phyloP scores from a whole-genome alignment of 2,797 vertebrate genomes.

The Chlorospingus semifuscus region DNA sequence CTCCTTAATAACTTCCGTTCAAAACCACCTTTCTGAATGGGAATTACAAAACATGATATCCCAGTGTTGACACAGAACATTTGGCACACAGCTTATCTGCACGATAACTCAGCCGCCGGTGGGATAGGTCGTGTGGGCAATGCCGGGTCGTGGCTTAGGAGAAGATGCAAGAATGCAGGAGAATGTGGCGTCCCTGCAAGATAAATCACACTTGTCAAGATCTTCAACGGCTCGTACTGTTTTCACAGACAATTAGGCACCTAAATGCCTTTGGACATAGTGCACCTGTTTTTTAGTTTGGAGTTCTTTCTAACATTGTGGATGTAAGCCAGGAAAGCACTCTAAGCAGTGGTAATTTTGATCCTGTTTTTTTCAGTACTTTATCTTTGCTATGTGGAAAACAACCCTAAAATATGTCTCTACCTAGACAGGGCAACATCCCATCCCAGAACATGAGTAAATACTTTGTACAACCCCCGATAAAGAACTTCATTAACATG shows the following conservation, averaged over 20 bases:
- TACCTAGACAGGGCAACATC: conserved; percentile 14
- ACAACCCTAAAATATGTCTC: background rate
- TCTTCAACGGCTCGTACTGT: background rate
- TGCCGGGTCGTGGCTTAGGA: background rate
- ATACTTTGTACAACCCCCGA: background rate
- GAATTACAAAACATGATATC: background rate
- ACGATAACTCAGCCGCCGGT: conserved; percentile 9
- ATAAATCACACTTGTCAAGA: conserved; percentile 52
- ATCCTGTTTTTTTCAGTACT: background rate
- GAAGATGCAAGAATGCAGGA: conserved; percentile 25
- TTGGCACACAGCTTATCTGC: background rate
- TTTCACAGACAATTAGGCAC: conserved; percentile 65
- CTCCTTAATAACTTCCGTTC: background rate
- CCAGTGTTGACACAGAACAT: background rate
- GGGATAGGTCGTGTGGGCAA: background rate
- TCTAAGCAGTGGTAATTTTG: background rate
- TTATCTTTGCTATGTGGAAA: conserved; percentile 28
- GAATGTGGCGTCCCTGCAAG: background rate
- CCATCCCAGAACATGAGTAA: background rate
- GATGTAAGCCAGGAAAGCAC: conserved; percentile 54
- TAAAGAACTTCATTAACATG: background rate
- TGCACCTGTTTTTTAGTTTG: conserved; percentile 54
- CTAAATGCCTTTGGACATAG: conserved; percentile 50
- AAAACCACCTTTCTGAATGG: conserved; percentile 14
- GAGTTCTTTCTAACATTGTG: conserved; percentile 19